phyloP scores from a whole-genome alignment of 2,888 invertebrate genomes.

The Lycocerus yunnanus region DNA sequence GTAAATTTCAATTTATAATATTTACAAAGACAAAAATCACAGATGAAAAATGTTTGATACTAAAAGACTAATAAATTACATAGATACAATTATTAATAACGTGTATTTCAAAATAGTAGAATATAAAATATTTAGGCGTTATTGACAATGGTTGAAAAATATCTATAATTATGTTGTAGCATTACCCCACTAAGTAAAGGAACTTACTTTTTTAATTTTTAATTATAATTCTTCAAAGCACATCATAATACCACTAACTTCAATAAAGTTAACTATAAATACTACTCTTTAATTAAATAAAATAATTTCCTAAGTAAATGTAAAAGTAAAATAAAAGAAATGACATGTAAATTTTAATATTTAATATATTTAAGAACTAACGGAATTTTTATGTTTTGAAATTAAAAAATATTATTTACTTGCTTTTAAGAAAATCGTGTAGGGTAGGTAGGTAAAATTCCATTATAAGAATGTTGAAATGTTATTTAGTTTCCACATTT shows the following conservation, averaged over 20 bases:
- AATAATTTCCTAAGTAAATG: neutral
- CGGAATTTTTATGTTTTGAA: neutral
- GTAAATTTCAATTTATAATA: neutral
- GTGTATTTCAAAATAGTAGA: neutral
- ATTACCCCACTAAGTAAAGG: neutral
- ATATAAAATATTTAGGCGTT: neutral
- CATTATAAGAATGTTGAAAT: neutral
- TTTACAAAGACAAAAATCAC: neutral
- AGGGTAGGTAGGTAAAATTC: neutral
- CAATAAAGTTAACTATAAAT: neutral
- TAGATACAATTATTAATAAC: too few relatives aligned
- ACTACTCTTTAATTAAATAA: neutral
- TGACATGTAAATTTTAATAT: neutral
- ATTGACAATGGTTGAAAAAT: neutral
- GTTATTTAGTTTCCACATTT: neutral
- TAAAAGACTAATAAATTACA: neutral
- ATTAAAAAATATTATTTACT: neutral
- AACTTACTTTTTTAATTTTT: neutral
- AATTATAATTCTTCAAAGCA: neutral
- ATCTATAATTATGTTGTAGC: neutral
- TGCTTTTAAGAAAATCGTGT: neutral
- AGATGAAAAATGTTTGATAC: neutral
- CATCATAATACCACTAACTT: neutral
- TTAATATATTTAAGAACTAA: neutral
- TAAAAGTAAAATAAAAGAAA: neutral